These are phyloP conservation scores for Eustalomyia histrio DNA, from an alignment of 2,888 invertebrate genomes.

Conservation along the genomic window DNA sequence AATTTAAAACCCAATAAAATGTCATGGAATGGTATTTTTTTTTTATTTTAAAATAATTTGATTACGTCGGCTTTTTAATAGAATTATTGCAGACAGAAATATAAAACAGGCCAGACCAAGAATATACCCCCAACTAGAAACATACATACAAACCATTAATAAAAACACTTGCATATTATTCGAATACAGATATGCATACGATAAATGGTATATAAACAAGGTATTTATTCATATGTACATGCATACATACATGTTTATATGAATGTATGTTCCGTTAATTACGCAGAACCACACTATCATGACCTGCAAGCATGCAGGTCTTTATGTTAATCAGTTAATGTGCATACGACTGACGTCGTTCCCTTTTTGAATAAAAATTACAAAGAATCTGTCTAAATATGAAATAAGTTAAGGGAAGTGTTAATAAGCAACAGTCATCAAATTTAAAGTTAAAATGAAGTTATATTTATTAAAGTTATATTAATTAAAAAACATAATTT, in stretches of 20 bases:
- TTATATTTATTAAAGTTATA: too few species aligned
- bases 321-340: slow-evolving; percentile 25
- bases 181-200: neutral
- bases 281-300: slow-evolving; percentile 12
- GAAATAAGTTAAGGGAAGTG: neutral
- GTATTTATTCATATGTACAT: too few species aligned
- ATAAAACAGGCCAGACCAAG: slow-evolving; percentile 22
- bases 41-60: slow-evolving; percentile 13
- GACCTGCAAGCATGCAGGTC: slow-evolving; percentile 31
- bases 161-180: slow-evolving; percentile 14
- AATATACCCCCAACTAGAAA: slow-evolving; percentile 26
- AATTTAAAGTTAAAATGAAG: neutral
- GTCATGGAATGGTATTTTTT: slow-evolving; percentile 22
- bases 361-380: neutral
- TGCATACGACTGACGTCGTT: neutral
- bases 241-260: too few species aligned
- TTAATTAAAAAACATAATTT: too few species aligned
- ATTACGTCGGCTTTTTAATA: slow-evolving; percentile 60
- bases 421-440: neutral
- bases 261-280: slow-evolving; percentile 6
- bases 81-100: slow-evolving; percentile 43
- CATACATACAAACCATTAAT: slow-evolving; percentile 30
- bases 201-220: neutral
- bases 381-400: neutral
- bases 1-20: slow-evolving; percentile 58